These are phyloP conservation scores for Cichladusa arquata DNA, from an alignment of 2,113 vertebrate species.

Conservation along the genomic window DNA sequence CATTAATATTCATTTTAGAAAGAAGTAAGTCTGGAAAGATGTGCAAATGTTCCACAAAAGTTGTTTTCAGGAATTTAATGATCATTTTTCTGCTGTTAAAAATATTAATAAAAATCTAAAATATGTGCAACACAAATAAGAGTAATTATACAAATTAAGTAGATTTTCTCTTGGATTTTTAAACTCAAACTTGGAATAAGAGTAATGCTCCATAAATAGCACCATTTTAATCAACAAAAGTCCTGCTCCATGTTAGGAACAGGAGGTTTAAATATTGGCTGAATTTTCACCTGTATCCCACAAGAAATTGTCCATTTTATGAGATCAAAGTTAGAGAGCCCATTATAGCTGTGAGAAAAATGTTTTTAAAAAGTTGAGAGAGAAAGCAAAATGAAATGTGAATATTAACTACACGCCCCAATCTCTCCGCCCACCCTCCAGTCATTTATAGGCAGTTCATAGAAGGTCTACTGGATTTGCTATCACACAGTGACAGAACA, in stretches of 20 bases:
- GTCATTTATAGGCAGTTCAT: neutral
- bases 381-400: neutral
- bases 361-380: neutral
- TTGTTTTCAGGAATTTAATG: neutral
- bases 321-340: neutral
- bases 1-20: neutral
- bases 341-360: neutral
- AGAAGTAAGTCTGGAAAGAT: neutral
- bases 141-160: neutral
- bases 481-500: neutral
- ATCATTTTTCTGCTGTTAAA: neutral
- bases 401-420: neutral
- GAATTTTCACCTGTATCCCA: neutral
- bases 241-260: neutral
- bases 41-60: neutral
- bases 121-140: accelerated
- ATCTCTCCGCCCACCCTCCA: neutral
- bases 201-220: neutral
- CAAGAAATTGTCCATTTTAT: neutral
- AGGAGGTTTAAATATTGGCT: neutral
- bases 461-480: neutral
- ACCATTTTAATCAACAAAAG: neutral
- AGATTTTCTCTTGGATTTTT: neutral
- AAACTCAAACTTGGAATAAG: neutral
- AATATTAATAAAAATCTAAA: neutral